Evolutionary conservation across 2,113 vertebrate species (phyloP).

Genomic region (Ochotona curzoniae): DNA sequence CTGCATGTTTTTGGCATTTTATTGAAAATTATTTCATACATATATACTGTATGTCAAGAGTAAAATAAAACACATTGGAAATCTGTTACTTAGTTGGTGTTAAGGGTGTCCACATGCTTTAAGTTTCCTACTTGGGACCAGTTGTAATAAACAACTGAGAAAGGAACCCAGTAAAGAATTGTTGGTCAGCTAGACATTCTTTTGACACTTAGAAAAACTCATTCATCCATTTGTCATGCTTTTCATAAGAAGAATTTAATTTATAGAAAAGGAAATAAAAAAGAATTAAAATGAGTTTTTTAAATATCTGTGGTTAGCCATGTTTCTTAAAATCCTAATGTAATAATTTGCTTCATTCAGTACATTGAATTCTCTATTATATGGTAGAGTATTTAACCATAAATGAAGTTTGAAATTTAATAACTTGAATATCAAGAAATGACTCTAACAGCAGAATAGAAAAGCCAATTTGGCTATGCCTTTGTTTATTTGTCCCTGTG

Average conservation of each 20-base stretch:
- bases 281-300: not conserved
- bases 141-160: constrained; percentile 5
- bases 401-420: not conserved
- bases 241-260: not conserved
- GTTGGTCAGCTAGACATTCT: not conserved
- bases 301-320: not conserved
- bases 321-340: not conserved
- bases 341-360: not conserved
- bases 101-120: not conserved
- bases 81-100: constrained; percentile 1
- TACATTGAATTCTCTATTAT: not conserved
- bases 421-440: constrained; percentile 29
- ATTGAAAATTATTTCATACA: not conserved
- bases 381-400: not conserved
- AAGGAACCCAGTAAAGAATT: not conserved
- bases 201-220: not conserved
- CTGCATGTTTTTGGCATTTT: not conserved
- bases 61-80: not conserved
- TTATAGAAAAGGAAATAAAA: not conserved
- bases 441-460: not conserved
- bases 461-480: not conserved
- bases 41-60: not conserved
- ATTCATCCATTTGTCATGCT: not conserved
- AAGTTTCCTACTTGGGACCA: not conserved
- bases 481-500: not conserved